Evolutionary conservation across 2,113 vertebrate species (phyloP), one percentile per base, ranked within the genome.

Genomic region (Phrynocephalus versicolor): DNA sequence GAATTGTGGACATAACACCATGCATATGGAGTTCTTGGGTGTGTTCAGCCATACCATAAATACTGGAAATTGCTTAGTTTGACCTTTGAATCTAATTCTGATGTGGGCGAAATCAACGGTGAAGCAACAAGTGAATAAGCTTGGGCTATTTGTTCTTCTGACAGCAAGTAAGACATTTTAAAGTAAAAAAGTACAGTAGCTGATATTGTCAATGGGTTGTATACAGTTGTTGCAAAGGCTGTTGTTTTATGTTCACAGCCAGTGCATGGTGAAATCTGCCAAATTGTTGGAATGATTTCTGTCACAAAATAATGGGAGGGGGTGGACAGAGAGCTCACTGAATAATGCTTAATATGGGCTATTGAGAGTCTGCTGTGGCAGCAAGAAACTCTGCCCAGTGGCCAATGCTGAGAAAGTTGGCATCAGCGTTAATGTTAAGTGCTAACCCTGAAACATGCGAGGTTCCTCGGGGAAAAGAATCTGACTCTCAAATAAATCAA

Each of bases 401-500:
- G n/a, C 3, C 10, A 74, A 21, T 45, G 41, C 55, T 64, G 33
- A n/a, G 13, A 62, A 74, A 62, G 62, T 35, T 51, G 73, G 30
- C 51, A 21, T 62, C 55, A 74, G 51, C 81, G 45, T 62, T 45
- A 83, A 45, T 41, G 60, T 74, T 27, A 51, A 27, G 5, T 72
- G 25, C 58, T 75, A 27, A 19, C 39, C 45, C 35, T 58, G 65
- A 70, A 79, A 85, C 15, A 12, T 57, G 18, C 30, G 12, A 27
- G 25, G 45, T 12, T 70, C 57, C 57, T 60, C 25, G 19, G 67
- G n/a, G 65, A 71, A 57, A 15, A 33, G 13, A 30, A 70, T 39
- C 55, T 71, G 27, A 85, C 58, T 80, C 21, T 16, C 21, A 51
- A 74, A 30, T 67, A 83, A 87, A 69, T 85, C 15, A 37, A 58